Conservation (phyloP, 2,888 invertebrate species). For the Sialis lutaria region DNA sequence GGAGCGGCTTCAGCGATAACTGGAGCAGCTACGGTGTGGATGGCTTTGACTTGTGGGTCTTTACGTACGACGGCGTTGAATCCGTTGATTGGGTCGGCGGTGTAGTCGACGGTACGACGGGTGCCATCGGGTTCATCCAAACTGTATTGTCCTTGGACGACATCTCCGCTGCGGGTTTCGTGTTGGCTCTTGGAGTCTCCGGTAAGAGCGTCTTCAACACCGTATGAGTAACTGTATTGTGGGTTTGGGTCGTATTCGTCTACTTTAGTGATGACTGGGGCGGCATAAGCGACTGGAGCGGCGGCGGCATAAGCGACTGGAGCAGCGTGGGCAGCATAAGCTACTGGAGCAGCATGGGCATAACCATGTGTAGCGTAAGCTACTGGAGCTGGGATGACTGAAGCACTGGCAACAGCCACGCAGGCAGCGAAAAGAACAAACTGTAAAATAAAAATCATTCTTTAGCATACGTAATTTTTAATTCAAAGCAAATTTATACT, state of each 20-base stretch:
- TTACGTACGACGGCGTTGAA: constrained; percentile 30
- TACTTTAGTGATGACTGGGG: constrained; percentile 14
- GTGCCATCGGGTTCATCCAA: constrained; percentile 29
- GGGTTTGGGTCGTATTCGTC: constrained; percentile 27
- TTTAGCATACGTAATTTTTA: too few species aligned
- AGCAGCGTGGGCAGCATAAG: constrained; percentile 1
- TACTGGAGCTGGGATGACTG: constrained; percentile 8
- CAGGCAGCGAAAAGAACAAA: constrained; percentile 14
- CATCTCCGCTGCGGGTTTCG: constrained; percentile 27
- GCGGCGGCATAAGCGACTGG: constrained; percentile 5
- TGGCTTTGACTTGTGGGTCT: constrained; percentile 8
- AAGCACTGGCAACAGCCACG: constrained; percentile 13
- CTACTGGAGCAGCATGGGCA: constrained; percentile 1
- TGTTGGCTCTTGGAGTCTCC: constrained; percentile 30
- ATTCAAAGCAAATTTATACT: too few species aligned
- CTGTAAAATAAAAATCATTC: constrained; percentile 9
- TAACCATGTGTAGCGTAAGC: constrained; percentile 4
- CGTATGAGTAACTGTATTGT: constrained; percentile 29
- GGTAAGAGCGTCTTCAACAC: constrained; percentile 27
- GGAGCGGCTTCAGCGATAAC: constrained; percentile 2
- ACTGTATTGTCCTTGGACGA: constrained; percentile 28
- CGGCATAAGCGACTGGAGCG: constrained; percentile 5
- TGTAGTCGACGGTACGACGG: constrained; percentile 28
- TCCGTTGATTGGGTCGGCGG: constrained; percentile 29
- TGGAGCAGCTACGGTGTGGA: constrained; percentile 13